Base-by-base conservation (phyloP, 2,888 invertebrate species). In the Morpho helenor region DNA sequence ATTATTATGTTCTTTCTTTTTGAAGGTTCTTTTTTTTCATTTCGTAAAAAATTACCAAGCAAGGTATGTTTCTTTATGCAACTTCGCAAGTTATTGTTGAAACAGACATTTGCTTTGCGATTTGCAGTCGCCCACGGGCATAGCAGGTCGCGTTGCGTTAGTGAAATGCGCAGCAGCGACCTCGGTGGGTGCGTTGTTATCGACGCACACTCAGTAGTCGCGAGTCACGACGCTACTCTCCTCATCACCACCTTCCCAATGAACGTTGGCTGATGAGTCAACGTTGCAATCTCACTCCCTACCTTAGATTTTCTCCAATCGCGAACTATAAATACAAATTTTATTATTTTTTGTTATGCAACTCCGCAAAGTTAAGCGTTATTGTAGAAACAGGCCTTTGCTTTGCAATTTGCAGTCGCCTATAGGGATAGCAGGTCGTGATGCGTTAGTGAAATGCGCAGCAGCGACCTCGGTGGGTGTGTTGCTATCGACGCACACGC, bases 401-500 rank as follows among this genome's bases (percentile, higher is more conserved):
- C 4, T 23, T 23, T 23, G 23, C 3, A 4, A 23, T 50, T 7
- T 39, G 0, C 68, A 89, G 90, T 78, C 87, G 0, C 62, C 72
- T 0, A 86, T 86, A 0, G 90, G 90, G 0, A 63, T 84, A 0
- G 75, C 81, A 0, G 83, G 82, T 0, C 79, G 88, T 7, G 78
- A 81, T 5, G 73, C 87, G 0, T 72, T 88, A 0, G 41, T 61
- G 3, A 59, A 57, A 44, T 69, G 71, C 16, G 74, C 79, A 47
- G 68, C 82, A 45, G 68, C 71, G 0, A 69, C 70, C 45, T 67
- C 69, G 1, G 70, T 77, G 52, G 77, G 72, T 2, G 72, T 72
- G 31, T 83, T 81, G 73, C 70, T 78, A n/a, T 79, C 44, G 68
- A 67, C 68, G 39, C 63, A 74, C 6, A 67, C 79, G 48, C 84